phyloP scores from a whole-genome alignment of 1,140 invertebrate genomes.

The Zaprionus ornatus region DNA sequence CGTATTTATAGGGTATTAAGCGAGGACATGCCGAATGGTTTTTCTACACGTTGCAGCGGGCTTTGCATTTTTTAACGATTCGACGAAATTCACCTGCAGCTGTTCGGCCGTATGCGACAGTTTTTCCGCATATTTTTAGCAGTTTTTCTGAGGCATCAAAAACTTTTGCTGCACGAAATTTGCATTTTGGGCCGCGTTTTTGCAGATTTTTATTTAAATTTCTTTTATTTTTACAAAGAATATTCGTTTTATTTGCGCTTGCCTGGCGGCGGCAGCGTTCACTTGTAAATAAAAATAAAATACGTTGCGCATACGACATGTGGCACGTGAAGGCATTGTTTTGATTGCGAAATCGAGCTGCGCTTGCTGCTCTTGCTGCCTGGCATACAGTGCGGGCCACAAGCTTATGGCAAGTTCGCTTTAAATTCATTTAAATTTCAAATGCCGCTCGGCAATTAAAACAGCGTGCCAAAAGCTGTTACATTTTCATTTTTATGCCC shows the following conservation, averaged over 20 bases:
- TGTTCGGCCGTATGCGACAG: slow-evolving; percentile 50
- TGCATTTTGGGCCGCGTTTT: slow-evolving; percentile 4
- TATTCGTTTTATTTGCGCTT: slow-evolving; percentile 9
- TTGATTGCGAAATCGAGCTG: slow-evolving; percentile 44
- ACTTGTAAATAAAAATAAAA: slow-evolving; percentile 66
- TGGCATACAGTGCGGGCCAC: background rate
- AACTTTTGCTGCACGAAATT: slow-evolving; percentile 17
- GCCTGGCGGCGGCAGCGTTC: slow-evolving; percentile 32
- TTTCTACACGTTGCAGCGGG: background rate
- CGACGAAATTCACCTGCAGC: slow-evolving; percentile 71
- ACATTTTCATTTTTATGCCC: slow-evolving; percentile 61
- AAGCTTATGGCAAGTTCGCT: slow-evolving; percentile 7
- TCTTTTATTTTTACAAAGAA: background rate
- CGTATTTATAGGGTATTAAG: slow-evolving; percentile 4
- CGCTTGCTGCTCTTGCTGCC: background rate
- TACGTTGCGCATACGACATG: slow-evolving; percentile 41
- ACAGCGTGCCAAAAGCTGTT: slow-evolving; percentile 69
- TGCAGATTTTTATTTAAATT: background rate
- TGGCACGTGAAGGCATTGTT: slow-evolving; percentile 45
- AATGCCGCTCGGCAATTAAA: slow-evolving; percentile 65
- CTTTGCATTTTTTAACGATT: slow-evolving; percentile 48
- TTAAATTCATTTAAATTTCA: slow-evolving; percentile 67
- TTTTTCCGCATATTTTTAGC: slow-evolving; percentile 43
- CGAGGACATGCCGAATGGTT: background rate
- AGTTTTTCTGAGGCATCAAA: slow-evolving; percentile 2